phyloP scores from a whole-genome alignment of 2,888 invertebrate genomes.

The Andrena minutula region DNA sequence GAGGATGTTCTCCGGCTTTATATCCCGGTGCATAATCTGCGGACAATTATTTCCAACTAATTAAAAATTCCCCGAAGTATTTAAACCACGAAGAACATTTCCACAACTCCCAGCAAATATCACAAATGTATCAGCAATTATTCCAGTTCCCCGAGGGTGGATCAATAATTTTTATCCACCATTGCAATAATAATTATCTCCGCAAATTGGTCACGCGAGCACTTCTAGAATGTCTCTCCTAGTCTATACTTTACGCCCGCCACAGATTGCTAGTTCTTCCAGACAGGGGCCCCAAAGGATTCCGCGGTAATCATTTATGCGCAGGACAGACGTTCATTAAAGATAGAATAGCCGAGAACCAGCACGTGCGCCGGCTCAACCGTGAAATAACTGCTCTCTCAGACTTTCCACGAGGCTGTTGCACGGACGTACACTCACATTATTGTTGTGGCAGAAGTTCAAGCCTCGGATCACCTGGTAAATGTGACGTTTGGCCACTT shows the following conservation, averaged over 20 bases:
- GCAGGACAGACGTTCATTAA: constrained; percentile 54
- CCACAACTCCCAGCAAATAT: background rate
- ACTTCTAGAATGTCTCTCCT: background rate
- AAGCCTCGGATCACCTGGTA: constrained; percentile 93
- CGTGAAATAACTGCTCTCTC: background rate
- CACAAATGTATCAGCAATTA: background rate
- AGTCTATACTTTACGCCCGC: background rate
- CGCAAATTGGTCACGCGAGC: constrained; percentile 39
- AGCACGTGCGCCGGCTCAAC: background rate
- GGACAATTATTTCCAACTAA: background rate
- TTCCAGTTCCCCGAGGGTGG: background rate
- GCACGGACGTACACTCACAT: constrained; percentile 87
- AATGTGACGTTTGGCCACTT: constrained; percentile 90
- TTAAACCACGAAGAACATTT: too few relatives aligned
- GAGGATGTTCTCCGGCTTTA: constrained; percentile 95
- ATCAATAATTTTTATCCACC: constrained; percentile 32
- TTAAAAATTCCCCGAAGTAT: background rate
- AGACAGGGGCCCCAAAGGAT: background rate
- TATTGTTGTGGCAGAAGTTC: constrained; percentile 93
- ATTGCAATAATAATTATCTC: constrained; percentile 32
- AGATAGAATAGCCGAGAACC: constrained; percentile 22
- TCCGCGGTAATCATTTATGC: background rate
- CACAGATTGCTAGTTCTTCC: background rate
- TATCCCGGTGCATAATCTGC: constrained; percentile 94
- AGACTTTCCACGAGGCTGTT: background rate